A percentile compares a stretch with the other conserved stretches of the same genome.
Evolutionary conservation across 2,888 invertebrate species (phyloP).

Genomic region (Helobdella robusta): DNA sequence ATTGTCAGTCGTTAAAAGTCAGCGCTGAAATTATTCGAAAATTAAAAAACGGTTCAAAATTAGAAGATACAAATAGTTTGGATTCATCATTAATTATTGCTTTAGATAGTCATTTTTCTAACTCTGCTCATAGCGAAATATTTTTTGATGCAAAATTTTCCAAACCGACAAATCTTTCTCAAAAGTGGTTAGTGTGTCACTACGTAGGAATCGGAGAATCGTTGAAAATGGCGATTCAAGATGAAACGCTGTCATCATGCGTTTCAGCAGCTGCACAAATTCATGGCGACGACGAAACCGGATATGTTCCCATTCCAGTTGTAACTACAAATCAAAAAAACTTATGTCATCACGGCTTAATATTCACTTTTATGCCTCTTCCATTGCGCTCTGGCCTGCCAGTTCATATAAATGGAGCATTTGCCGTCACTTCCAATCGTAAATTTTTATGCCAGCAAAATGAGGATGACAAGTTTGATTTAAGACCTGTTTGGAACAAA

Average conservation of each 20-base stretch:
- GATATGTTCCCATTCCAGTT: conserved; percentile 15
- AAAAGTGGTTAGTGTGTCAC: conserved; percentile 32
- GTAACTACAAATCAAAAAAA: background rate
- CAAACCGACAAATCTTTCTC: conserved; percentile 4
- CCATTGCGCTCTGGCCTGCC: conserved; percentile 40
- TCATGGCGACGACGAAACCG: conserved; percentile 12
- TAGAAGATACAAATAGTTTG: conserved; percentile 1
- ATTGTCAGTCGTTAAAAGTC: conserved; percentile 22
- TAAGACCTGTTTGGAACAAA: conserved; percentile 38
- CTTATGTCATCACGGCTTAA: conserved; percentile 17
- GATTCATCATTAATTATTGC: conserved; percentile 21
- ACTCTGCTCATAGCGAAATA: background rate
- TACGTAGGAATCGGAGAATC: conserved; percentile 32
- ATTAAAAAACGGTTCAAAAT: background rate
- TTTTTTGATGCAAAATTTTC: conserved; percentile 2
- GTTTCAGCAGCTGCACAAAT: conserved; percentile 40
- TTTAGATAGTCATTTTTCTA: background rate
- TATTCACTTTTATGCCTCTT: conserved; percentile 45
- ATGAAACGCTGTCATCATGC: conserved; percentile 37
- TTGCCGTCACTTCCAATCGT: conserved; percentile 41
- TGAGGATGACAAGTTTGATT: conserved; percentile 40
- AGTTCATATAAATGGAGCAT: conserved; percentile 44
- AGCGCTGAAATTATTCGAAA: conserved; percentile 10
- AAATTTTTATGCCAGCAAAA: conserved; percentile 37
- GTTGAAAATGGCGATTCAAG: conserved; percentile 32